Evolutionary conservation across 2,888 invertebrate species (phyloP), one percentile per base, ranked within the genome.

Genomic region (Tenthredo notha): DNA sequence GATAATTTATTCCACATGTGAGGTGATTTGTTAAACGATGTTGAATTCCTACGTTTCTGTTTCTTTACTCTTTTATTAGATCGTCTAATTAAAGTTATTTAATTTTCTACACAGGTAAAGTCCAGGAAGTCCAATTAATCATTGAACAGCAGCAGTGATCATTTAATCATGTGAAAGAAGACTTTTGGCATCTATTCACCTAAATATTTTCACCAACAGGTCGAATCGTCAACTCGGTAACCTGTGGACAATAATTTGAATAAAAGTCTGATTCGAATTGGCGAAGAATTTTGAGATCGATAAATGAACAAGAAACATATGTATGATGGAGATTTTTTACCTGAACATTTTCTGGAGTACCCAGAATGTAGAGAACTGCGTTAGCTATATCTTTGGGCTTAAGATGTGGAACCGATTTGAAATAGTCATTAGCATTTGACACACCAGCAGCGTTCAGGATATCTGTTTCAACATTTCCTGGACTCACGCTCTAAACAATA

Each of bases 331-430:
- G 40, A 33, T 74, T 83, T 86, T 86, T 90, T 89, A 95, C 94
- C 93, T 95, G 94, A 2, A 95, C 95, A 88, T 94, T 93, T 0
- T 95, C 94, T 2, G 96, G 96, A 0, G 95, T 95, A 18, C 95
- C 93, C 10, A 96, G 91, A 0, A 94, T 95, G 12, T 96, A 93
- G 90, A 96, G 96, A 70, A 92, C 90, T 0, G 95, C 88, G 75
- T 94, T 92, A 0, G 95, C 94, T 84, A 92, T 90, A 75, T 94
- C 93, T 67, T 83, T 67, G 15, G 82, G 47, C 67, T 29, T 7
- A 21, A 83, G 82, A 29, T 67, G 47, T 6, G 82, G 82, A 65
- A 65, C 85, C 92, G 54, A 54, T 54, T n/a, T 54, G 54, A 54
- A 54, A 54, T n/a, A 54, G 54, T n/a, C 54, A 90, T 90, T 10